phyloP scores from a whole-genome alignment of 2,888 invertebrate species.

The Linyphia triangularis region DNA sequence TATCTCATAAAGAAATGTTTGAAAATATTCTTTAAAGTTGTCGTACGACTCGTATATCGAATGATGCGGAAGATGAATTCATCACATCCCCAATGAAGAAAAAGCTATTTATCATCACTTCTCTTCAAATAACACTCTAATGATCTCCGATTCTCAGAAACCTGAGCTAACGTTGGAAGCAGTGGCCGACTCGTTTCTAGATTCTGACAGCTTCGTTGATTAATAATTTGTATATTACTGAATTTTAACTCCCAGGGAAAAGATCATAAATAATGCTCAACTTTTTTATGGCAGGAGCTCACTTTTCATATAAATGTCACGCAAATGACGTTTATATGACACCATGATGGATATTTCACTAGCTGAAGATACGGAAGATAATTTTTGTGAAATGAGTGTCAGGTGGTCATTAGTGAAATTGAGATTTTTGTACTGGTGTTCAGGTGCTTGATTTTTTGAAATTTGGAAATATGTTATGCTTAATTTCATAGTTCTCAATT shows the following conservation, averaged over 20 bases:
- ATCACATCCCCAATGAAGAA: background rate
- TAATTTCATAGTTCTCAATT: too few relatives aligned
- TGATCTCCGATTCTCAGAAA: slow-evolving; percentile 15
- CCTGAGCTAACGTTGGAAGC: slow-evolving; percentile 6
- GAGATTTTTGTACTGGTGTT: background rate
- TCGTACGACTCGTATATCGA: background rate
- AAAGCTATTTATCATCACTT: slow-evolving; percentile 19
- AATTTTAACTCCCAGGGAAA: background rate
- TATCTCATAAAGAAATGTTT: background rate
- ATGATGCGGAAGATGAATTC: background rate
- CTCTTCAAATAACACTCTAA: slow-evolving; percentile 21
- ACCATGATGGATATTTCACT: background rate
- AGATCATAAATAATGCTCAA: slow-evolving; percentile 30
- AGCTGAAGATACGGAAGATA: background rate
- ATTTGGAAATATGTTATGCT: too few relatives aligned
- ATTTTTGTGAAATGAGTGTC: background rate
- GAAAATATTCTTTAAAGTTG: background rate
- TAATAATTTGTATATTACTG: slow-evolving; percentile 50
- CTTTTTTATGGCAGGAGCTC: background rate
- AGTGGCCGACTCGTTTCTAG: slow-evolving; percentile 2
- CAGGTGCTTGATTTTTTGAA: too few relatives aligned
- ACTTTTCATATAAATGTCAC: slow-evolving; percentile 50
- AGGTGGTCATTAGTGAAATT: background rate
- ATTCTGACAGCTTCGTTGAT: slow-evolving; percentile 51
- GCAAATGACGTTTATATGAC: background rate